These are phyloP conservation scores for Boulengeromyrus knoepffleri DNA, from an alignment of 2,113 vertebrate species.

Conservation along the genomic window DNA sequence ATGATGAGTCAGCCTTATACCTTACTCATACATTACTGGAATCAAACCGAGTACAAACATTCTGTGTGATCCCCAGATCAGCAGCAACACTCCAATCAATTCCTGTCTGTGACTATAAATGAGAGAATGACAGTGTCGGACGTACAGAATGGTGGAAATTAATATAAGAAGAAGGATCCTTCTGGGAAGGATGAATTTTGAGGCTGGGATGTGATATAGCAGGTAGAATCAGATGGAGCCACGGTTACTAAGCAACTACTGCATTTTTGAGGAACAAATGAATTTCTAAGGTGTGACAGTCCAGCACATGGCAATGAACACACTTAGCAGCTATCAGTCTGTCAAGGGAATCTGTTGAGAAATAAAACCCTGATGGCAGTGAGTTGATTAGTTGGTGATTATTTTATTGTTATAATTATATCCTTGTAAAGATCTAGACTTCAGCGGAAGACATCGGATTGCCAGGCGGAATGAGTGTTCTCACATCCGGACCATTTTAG, in stretches of 20 bases:
- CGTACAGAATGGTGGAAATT: not conserved
- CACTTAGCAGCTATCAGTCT: not conserved
- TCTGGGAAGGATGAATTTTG: not conserved
- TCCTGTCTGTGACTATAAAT: not conserved
- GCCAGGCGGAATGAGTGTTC: not conserved
- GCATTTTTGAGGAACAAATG: not conserved
- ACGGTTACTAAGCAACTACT: constrained; percentile 4
- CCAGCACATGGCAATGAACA: not conserved
- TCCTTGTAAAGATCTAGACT: not conserved
- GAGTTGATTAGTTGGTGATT: not conserved
- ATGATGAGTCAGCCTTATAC: constrained; percentile 11
- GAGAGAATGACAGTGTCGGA: not conserved
- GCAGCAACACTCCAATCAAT: not conserved
- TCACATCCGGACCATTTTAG: not conserved
- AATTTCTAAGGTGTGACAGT: not conserved
- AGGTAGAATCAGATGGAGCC: not conserved
- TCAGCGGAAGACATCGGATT: not conserved
- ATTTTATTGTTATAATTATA: not conserved
- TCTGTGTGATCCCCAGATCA: not conserved
- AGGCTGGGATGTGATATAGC: not conserved
- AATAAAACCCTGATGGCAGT: not conserved
- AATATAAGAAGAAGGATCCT: not conserved
- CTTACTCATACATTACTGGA: not conserved
- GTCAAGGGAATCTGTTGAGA: not conserved
- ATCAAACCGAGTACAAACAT: not conserved